Percentiles rank a stretch among this genome's conserved stretches.
Conservation (phyloP, 2,797 vertebrate species). For the Remorina albescens region DNA sequence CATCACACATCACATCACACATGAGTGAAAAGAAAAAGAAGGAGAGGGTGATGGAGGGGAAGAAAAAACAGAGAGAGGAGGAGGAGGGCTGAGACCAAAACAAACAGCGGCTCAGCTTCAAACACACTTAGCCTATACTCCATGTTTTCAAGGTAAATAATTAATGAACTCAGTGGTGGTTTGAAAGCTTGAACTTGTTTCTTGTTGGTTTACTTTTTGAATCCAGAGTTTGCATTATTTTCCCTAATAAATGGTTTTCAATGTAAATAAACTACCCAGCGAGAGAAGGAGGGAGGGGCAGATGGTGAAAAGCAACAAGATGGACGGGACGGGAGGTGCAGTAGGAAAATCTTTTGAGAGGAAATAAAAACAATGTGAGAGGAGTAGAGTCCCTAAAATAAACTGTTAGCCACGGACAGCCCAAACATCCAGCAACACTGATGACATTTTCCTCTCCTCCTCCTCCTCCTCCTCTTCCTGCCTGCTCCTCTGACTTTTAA, state of each 20-base stretch:
- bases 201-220: slow-evolving; percentile 28
- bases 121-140: slow-evolving; percentile 28
- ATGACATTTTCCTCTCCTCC: slow-evolving; percentile 48
- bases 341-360: slow-evolving; percentile 58
- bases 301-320: slow-evolving; percentile 33
- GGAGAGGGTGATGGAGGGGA: slow-evolving; percentile 68
- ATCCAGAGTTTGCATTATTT: slow-evolving; percentile 25
- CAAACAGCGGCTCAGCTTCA: slow-evolving; percentile 56
- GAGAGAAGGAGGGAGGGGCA: background rate
- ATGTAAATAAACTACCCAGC: slow-evolving; percentile 36
- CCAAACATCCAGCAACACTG: slow-evolving; percentile 60
- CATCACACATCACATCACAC: slow-evolving; percentile 70
- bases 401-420: slow-evolving; percentile 66
- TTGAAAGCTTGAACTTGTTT: slow-evolving; percentile 25
- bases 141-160: slow-evolving; percentile 51
- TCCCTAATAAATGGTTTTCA: slow-evolving; percentile 37
- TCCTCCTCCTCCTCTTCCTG: slow-evolving; percentile 14
- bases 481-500: slow-evolving; percentile 34
- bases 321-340: slow-evolving; percentile 41
- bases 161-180: slow-evolving; percentile 43
- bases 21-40: slow-evolving; percentile 75
- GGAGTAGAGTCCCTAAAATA: slow-evolving; percentile 66
- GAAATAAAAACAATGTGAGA: slow-evolving; percentile 72
- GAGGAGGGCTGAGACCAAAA: slow-evolving; percentile 50
- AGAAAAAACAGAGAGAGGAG: slow-evolving; percentile 61